Evolutionary conservation across 2,113 vertebrate species (phyloP).

Genomic region (Pollachius pollachius): DNA sequence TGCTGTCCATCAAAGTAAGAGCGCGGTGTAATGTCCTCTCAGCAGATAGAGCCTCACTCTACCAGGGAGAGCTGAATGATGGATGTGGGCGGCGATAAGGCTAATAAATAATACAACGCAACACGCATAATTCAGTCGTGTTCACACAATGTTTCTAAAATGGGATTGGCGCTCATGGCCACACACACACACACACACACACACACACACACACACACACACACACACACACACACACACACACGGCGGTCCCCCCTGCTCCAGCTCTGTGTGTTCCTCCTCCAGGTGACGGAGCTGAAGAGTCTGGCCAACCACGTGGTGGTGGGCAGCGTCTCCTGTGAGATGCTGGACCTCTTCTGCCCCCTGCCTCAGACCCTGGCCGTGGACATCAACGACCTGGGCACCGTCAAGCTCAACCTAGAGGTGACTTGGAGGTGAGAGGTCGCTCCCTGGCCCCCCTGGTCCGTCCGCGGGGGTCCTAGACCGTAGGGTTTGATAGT

Average conservation of each 20-base stretch:
- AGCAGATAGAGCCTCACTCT: too few species aligned
- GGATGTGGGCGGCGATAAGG: too few species aligned
- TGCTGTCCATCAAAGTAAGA: constrained; percentile 95
- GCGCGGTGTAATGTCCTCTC: background rate
- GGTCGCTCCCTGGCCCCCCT: constrained; percentile 24
- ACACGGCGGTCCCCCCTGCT: too few species aligned
- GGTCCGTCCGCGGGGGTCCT: background rate
- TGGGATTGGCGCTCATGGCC: too few species aligned
- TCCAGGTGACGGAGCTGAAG: constrained; percentile 93
- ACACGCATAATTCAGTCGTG: too few species aligned
- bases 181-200: constrained; percentile 5
- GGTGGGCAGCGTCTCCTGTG: constrained; percentile 95
- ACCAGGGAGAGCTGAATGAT: too few species aligned
- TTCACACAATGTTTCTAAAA: too few species aligned
- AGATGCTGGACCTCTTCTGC: constrained; percentile 95
- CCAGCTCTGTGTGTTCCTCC: constrained; percentile 26
- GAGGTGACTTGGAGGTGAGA: constrained; percentile 97
- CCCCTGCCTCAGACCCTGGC: constrained; percentile 94
- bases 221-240: too few species aligned
- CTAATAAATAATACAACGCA: too few species aligned
- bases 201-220: too few species aligned
- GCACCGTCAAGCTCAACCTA: constrained; percentile 95
- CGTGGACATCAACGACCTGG: constrained; percentile 96
- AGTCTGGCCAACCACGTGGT: constrained; percentile 96
- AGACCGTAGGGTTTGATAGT: background rate